Base-by-base conservation (phyloP, 1,140 invertebrate genomes). In the Formica selysi region DNA sequence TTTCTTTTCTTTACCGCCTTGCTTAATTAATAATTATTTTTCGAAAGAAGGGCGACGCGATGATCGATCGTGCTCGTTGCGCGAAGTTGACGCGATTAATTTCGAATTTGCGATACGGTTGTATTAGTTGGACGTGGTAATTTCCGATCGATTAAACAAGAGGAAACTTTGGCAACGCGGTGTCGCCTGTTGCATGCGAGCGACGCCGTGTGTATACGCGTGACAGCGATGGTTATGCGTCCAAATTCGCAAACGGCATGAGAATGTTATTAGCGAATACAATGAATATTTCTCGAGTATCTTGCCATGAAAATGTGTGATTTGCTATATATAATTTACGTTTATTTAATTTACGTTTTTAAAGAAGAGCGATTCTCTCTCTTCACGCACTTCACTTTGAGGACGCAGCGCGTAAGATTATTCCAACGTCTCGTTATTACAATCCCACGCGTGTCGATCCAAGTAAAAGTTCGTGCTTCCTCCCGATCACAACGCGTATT, bases 181-280 rank as follows among this genome's bases (percentile, higher is more conserved):
- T 93, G 92, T 93, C 92, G 93, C 93, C 93, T 94, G 93, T 94
- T 94, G 93, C 93, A 94, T 92, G 91, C 90, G 59, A 74, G 86
- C 57, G 73, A 88, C 71, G 71, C 65, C 57, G 79, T 73, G 83
- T 76, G 32, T 51, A 41, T 54, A 85, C 68, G 62, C 74, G 87
- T 73, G 76, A 67, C 70, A 41, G n/a, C 71, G 65, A 86, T n/a
- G 38, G 62, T 74, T 76, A 89, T 64, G 85, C 86, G 76, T 89
- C 26, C 19, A 76, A 87, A 88, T 85, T 85, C 36, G 79, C 88
- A 36, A 86, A 67, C 61, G 29, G 44, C 57, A 19, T 22, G 57
- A 29, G 61, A 57, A 61, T 8, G 67, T 73, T 61, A 36, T 26
- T 19, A 48, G 0, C 32, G 36, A 10, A 0, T 7, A 1, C 29